phyloP scores from a whole-genome alignment of 2,797 vertebrate genomes.

The Cynopterus sphinx region DNA sequence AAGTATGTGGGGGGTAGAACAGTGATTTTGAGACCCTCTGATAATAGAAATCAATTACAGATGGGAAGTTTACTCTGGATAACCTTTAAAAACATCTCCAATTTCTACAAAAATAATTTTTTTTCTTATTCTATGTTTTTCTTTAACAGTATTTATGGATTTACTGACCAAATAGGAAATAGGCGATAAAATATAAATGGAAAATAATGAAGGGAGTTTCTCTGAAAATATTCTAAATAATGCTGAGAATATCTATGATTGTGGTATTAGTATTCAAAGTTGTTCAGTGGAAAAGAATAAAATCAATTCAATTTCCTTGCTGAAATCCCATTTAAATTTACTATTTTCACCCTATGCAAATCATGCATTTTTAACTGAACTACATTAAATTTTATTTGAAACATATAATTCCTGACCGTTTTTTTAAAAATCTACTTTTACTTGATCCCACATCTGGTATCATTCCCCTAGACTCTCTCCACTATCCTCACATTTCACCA shows the following conservation, averaged over 20 bases:
- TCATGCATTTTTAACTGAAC: neutral
- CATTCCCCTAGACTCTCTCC: neutral
- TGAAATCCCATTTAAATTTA: slow-evolving; percentile 31
- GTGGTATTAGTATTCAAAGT: neutral
- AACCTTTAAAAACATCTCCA: neutral
- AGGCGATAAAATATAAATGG: neutral
- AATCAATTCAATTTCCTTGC: slow-evolving; percentile 25
- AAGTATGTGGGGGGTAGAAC: neutral
- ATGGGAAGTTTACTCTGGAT: neutral
- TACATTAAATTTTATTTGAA: neutral
- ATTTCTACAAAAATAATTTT: neutral
- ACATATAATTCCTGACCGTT: neutral
- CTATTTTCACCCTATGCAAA: neutral
- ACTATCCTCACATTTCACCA: slow-evolving; percentile 4
- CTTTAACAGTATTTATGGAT: neutral
- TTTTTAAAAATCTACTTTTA: neutral
- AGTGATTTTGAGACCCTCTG: neutral
- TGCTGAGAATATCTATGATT: neutral
- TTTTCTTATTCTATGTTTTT: neutral
- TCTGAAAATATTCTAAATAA: slow-evolving; percentile 9
- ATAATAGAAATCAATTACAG: neutral
- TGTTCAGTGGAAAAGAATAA: neutral
- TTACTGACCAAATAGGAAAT: slow-evolving; percentile 1
- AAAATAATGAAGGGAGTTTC: slow-evolving; percentile 10
- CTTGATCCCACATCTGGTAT: neutral